Conservation (phyloP, 2,113 vertebrate genomes). For the Pelusios castaneus region DNA sequence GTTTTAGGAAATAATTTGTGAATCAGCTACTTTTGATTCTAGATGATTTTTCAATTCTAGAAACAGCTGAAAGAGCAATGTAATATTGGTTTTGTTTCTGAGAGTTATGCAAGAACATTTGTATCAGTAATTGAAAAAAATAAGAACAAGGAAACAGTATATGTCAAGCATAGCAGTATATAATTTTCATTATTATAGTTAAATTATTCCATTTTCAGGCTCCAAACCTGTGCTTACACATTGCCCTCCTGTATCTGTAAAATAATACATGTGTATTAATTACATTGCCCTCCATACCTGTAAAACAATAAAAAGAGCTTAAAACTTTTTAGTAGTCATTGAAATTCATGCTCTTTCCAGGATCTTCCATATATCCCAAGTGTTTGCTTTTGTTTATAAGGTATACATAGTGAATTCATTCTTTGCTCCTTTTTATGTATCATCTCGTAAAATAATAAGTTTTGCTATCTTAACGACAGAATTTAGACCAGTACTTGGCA, state of each 20-base stretch:
- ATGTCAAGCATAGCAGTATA: neutral
- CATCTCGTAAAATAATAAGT: neutral
- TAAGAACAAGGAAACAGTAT: neutral
- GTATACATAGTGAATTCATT: neutral
- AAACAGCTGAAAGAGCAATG: neutral
- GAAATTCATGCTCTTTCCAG: neutral
- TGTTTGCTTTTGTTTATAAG: neutral
- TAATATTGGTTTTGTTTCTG: neutral
- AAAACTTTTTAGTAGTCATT: neutral
- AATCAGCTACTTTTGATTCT: slow-evolving; percentile 32
- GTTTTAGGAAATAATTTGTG: neutral
- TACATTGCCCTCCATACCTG: too few relatives aligned
- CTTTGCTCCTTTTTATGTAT: neutral
- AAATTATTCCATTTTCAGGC: neutral
- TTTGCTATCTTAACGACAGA: neutral
- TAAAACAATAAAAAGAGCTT: neutral
- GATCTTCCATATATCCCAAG: neutral
- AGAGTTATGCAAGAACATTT: too few relatives aligned
- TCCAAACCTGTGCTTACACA: neutral
- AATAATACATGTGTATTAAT: neutral
- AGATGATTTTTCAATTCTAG: slow-evolving; percentile 64
- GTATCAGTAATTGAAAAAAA: too few relatives aligned
- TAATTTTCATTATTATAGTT: neutral
- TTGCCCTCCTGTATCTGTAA: neutral
- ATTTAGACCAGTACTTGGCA: neutral